These are phyloP conservation scores for Meteorus cinctellus DNA, from an alignment of 2,888 invertebrate species.

Conservation along the genomic window DNA sequence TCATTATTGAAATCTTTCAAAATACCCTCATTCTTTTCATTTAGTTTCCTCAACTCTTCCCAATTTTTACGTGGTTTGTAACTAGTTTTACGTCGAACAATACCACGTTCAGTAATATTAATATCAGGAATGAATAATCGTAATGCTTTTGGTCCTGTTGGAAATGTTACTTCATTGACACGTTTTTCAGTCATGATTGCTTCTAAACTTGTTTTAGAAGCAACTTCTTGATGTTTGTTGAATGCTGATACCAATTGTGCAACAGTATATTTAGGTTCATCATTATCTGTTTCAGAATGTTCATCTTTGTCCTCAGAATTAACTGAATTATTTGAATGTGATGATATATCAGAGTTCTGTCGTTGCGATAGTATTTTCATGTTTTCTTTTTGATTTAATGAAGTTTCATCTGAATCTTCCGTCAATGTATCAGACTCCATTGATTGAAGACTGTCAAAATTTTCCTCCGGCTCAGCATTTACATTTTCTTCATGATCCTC, in stretches of 20 bases:
- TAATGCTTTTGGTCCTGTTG: conserved; percentile 74
- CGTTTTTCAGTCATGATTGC: conserved; percentile 72
- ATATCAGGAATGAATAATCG: conserved; percentile 74
- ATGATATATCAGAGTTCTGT: conserved; percentile 67
- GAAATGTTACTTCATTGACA: conserved; percentile 69
- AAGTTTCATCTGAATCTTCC: conserved; percentile 68
- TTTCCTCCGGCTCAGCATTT: conserved; percentile 63
- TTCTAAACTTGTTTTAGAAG: conserved; percentile 72
- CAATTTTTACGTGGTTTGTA: conserved; percentile 71
- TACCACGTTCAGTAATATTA: conserved; percentile 68
- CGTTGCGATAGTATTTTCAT: conserved; percentile 62
- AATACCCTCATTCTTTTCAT: conserved; percentile 69
- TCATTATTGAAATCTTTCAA: conserved; percentile 65
- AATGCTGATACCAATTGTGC: conserved; percentile 74
- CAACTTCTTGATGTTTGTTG: conserved; percentile 74
- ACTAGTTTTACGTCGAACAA: conserved; percentile 69
- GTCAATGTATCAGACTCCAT: conserved; percentile 70
- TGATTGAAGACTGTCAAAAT: conserved; percentile 69
- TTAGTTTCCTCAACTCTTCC: conserved; percentile 69
- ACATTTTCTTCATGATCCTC: conserved; percentile 5
- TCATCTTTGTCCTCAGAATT: conserved; percentile 70
- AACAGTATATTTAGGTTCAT: conserved; percentile 74
- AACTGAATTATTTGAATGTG: conserved; percentile 65
- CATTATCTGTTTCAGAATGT: conserved; percentile 69
- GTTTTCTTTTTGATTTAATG: conserved; percentile 46